These are phyloP conservation scores for Coronaproctus castanopsis DNA, from an alignment of 2,888 invertebrate genomes.

Conservation along the genomic window DNA sequence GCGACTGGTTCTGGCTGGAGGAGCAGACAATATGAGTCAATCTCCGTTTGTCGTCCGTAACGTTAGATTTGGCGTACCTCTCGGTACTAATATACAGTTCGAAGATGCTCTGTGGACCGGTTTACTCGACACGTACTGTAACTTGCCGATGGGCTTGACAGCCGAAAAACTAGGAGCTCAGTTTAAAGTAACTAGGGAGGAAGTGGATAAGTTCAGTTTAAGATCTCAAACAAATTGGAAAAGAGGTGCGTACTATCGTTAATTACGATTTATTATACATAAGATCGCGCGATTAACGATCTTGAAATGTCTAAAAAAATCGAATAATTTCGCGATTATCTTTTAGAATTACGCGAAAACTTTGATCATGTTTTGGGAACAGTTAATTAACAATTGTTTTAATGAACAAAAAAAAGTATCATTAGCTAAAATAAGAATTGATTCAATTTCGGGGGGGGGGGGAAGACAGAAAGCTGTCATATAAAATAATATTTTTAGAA, in stretches of 20 bases:
- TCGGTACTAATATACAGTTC: constrained; percentile 54
- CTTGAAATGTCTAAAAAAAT: not conserved
- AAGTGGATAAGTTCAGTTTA: constrained; percentile 67
- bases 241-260: constrained; percentile 35
- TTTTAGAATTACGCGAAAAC: not conserved
- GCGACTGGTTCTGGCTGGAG: constrained; percentile 71
- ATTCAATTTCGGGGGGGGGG: too few species aligned
- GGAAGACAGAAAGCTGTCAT: too few species aligned
- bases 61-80: constrained; percentile 65
- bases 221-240: constrained; percentile 76
- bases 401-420: too few species aligned
- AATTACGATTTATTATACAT: not conserved
- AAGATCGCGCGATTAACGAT: not conserved
- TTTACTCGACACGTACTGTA: constrained; percentile 69
- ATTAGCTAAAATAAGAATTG: too few species aligned
- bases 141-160: constrained; percentile 86
- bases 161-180: constrained; percentile 82
- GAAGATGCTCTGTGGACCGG: constrained; percentile 83
- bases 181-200: constrained; percentile 55
- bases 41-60: constrained; percentile 68
- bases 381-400: too few species aligned
- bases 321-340: not conserved
- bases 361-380: too few species aligned
- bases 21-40: constrained; percentile 90
- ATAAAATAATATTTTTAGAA: too few species aligned